Percentiles rank a stretch among this genome's conserved stretches.
These are phyloP conservation scores for Leptodactylus fallax DNA, from an alignment of 2,797 vertebrate species.

Conservation along the genomic window DNA sequence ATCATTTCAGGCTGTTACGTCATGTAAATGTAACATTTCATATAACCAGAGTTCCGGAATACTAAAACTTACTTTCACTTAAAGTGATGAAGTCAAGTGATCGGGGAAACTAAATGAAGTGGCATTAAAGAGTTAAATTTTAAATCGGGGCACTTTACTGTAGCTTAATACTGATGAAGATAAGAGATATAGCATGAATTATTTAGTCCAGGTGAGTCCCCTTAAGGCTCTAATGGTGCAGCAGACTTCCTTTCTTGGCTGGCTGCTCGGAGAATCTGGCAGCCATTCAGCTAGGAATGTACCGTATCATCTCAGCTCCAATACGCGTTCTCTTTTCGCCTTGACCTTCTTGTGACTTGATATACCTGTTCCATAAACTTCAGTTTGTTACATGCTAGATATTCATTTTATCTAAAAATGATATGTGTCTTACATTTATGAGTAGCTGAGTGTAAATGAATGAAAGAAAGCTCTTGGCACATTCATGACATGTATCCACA, in stretches of 20 bases:
- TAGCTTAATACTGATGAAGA: slow-evolving; percentile 12
- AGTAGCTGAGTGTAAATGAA: neutral
- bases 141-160: slow-evolving; percentile 13
- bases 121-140: neutral
- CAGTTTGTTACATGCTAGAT: neutral
- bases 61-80: too few species aligned
- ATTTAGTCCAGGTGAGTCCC: slow-evolving; percentile 43
- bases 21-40: too few species aligned
- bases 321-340: neutral
- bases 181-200: slow-evolving; percentile 13
- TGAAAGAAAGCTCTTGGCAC: too few species aligned
- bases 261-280: slow-evolving; percentile 23
- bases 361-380: neutral
- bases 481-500: too few species aligned
- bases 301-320: neutral
- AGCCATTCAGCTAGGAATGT: slow-evolving; percentile 27
- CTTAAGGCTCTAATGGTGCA: slow-evolving; percentile 38
- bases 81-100: neutral
- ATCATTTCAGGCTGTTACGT: too few species aligned
- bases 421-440: neutral
- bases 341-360: slow-evolving; percentile 10
- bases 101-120: neutral
- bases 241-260: slow-evolving; percentile 27
- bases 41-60: neutral
- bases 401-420: neutral